Conservation (phyloP, 1,140 invertebrate species). For the Drosophila varians region DNA sequence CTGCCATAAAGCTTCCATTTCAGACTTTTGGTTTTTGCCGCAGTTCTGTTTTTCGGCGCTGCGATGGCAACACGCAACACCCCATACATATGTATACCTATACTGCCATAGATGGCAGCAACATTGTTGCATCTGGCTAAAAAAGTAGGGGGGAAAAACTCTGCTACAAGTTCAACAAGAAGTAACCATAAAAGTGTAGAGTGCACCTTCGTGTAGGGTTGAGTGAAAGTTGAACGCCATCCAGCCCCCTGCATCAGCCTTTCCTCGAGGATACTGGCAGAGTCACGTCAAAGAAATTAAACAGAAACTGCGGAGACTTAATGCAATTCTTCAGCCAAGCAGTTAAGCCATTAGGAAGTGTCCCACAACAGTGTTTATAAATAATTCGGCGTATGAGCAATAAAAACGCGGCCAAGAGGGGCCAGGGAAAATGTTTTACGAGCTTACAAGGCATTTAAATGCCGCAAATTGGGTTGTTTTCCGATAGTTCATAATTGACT, state of each 20-base stretch:
- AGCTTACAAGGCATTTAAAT: constrained; percentile 56
- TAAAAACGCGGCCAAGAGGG: constrained; percentile 11
- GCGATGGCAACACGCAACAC: constrained; percentile 66
- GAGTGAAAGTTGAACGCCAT: constrained; percentile 35
- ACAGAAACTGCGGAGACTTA: constrained; percentile 53
- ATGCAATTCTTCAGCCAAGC: constrained; percentile 27
- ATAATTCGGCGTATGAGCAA: constrained; percentile 40
- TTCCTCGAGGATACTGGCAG: constrained; percentile 4
- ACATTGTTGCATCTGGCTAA: constrained; percentile 40
- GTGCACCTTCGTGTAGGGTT: constrained; percentile 40
- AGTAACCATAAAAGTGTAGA: constrained; percentile 49
- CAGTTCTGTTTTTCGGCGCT: constrained; percentile 42
- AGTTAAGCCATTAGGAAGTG: constrained; percentile 68
- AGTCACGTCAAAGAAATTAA: constrained; percentile 73
- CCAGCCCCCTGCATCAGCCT: background rate
- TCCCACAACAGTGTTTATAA: constrained; percentile 26
- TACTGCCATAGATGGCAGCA: constrained; percentile 14
- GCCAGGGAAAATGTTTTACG: constrained; percentile 43
- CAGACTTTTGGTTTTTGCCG: constrained; percentile 4
- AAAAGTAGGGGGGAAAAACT: constrained; percentile 33
- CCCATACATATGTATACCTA: background rate
- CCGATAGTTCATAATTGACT: constrained; percentile 37
- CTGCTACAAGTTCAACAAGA: constrained; percentile 32
- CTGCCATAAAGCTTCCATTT: constrained; percentile 38
- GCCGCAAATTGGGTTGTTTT: constrained; percentile 18